phyloP scores from a whole-genome alignment of 2,113 vertebrate genomes.

The Donacobius atricapilla region DNA sequence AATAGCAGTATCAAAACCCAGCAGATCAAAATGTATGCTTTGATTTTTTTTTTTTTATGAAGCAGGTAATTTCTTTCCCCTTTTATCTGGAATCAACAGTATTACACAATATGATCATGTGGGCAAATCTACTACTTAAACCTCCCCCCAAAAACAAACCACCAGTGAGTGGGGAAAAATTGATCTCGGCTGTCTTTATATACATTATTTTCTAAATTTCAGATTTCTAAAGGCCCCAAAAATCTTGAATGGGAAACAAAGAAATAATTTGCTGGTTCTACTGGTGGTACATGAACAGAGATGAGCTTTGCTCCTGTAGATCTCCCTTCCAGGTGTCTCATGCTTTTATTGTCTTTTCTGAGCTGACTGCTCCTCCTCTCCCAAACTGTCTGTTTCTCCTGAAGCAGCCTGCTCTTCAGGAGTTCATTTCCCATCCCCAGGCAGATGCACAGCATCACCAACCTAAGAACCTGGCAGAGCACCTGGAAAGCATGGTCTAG shows the following conservation, averaged over 20 bases:
- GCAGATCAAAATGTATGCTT: neutral
- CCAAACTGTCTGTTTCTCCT: neutral
- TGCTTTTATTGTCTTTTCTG: neutral
- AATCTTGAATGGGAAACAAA: neutral
- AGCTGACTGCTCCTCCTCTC: neutral
- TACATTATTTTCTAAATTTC: neutral
- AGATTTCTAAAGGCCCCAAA: neutral
- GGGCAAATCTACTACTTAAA: neutral
- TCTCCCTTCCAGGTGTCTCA: neutral
- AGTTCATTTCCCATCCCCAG: neutral
- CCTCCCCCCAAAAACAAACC: neutral
- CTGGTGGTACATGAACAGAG: rapidly evolving
- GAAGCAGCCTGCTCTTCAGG: neutral
- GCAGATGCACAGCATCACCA: neutral
- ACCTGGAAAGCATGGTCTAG: neutral
- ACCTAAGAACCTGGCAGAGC: neutral
- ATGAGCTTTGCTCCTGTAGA: neutral
- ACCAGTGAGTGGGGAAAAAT: neutral
- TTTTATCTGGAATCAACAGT: neutral
- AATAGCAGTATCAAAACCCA: neutral
- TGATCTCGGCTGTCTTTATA: rapidly evolving
- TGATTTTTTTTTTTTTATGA: neutral
- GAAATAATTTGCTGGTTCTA: neutral
- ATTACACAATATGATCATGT: neutral
- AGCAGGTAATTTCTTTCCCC: neutral